These are phyloP conservation scores for Pyralis farinalis DNA, from an alignment of 2,888 invertebrate species.

Conservation along the genomic window DNA sequence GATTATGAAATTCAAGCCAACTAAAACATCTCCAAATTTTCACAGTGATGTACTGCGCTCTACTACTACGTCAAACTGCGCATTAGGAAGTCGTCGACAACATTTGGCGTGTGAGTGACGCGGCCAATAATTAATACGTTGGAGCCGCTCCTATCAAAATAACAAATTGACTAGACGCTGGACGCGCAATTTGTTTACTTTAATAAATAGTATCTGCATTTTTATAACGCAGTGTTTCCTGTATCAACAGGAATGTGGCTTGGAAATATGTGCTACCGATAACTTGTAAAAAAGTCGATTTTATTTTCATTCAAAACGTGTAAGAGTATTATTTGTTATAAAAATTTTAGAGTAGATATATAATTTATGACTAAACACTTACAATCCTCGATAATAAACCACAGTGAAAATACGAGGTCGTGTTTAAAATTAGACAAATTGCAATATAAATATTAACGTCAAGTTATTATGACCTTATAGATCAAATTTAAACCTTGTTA, in stretches of 20 bases:
- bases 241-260: not conserved
- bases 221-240: not conserved
- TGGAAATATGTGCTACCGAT: not conserved
- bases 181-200: slow-evolving; percentile 1
- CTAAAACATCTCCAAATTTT: no score
- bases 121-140: slow-evolving; percentile 23
- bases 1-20: no score
- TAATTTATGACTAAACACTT: no score
- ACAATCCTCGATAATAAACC: no score
- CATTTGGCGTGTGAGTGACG: slow-evolving; percentile 14
- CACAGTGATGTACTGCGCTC: no score
- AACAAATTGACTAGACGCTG: slow-evolving; percentile 12
- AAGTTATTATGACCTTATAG: slow-evolving; percentile 1
- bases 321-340: no score
- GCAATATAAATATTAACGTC: not conserved
- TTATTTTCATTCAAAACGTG: no score
- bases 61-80: slow-evolving; percentile 4
- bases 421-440: no score
- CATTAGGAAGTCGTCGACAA: slow-evolving; percentile 1
- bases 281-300: no score
- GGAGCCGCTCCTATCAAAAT: slow-evolving; percentile 23
- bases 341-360: no score
- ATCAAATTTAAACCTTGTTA: slow-evolving; percentile 3
- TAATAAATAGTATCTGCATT: not conserved
- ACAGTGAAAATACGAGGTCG: no score